phyloP scores from a whole-genome alignment of 1,140 invertebrate genomes.

The Magallana gigas region DNA sequence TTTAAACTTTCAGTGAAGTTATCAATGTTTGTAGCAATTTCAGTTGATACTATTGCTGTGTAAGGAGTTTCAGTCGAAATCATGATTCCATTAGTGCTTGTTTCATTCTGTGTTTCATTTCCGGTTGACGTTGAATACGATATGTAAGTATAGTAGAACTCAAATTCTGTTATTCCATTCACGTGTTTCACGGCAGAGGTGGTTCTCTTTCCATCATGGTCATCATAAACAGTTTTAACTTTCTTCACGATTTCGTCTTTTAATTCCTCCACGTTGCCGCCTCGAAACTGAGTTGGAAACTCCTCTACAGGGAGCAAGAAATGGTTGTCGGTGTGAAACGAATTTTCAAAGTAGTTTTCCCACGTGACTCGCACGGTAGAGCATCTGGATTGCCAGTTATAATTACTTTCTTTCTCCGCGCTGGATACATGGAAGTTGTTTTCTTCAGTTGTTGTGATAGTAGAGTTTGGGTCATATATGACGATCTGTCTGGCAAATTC shows the following conservation, averaged over 20 bases:
- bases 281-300: conserved; percentile 50
- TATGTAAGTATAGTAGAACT: background rate
- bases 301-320: conserved; percentile 48
- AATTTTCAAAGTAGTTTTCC: conserved; percentile 56
- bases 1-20: background rate
- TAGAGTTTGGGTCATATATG: conserved; percentile 59
- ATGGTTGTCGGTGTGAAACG: conserved; percentile 50
- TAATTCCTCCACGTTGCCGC: background rate
- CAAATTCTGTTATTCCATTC: conserved; percentile 19
- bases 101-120: background rate
- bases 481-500: conserved; percentile 57
- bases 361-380: conserved; percentile 41
- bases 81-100: background rate
- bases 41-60: background rate
- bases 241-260: background rate
- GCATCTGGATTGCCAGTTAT: conserved; percentile 40
- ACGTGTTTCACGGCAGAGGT: background rate
- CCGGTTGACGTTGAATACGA: background rate
- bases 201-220: background rate
- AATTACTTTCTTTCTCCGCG: conserved; percentile 13
- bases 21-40: background rate
- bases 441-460: conserved; percentile 52
- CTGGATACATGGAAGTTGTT: conserved; percentile 13
- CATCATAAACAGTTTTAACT: background rate
- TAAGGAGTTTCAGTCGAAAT: background rate